Base-by-base conservation (phyloP, 2,113 vertebrate genomes). In the Erythrocercus mccallii region DNA sequence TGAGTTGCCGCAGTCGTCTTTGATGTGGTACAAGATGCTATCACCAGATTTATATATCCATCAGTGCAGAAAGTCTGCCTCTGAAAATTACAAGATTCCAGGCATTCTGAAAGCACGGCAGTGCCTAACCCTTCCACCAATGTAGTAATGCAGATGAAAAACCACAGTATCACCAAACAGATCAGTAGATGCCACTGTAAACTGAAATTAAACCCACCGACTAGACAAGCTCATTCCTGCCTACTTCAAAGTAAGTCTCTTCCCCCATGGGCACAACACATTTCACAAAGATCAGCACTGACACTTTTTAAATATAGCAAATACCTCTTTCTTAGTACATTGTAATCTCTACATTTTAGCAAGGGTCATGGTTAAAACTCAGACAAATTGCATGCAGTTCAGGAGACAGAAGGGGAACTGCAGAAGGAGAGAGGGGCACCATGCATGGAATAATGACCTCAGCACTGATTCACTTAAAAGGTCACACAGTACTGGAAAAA, bases 241-340 rank as follows among this genome's bases (percentile, higher is more conserved):
- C 95, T 93, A 79, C 93, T 92, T 95, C 95, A 97, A 97, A 96
- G 92, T 57, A 78, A 65, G 44, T 60, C 77, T 96, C 80, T 94
- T 96, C 30, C 86, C 94, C 90, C 78, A 84, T 81, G 65, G 94
- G 96, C 80, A 89, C 91, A 93, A 82, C 86, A 95, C 64, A 79
- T 93, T 94, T 97, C 70, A 95, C 45, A 66, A 94, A 96, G 72
- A 95, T 90, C 82, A 94, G 72, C 0, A 0, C 76, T 95, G 92
- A 95, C 92, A 93, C 90, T 86, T 96, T 71, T 95, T 68, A 95
- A 96, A 95, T 92, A 95, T 16, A 93, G 93, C 87, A 95, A 96
- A 92, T 91, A 95, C 85, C 51, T 86, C 79, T 70, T 91, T 62
- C 84, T 70, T 64, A 82, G 62, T 53, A 74, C 21, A 12, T 62